phyloP scores from a whole-genome alignment of 2,797 vertebrate species.

The Nyctalus aviator region DNA sequence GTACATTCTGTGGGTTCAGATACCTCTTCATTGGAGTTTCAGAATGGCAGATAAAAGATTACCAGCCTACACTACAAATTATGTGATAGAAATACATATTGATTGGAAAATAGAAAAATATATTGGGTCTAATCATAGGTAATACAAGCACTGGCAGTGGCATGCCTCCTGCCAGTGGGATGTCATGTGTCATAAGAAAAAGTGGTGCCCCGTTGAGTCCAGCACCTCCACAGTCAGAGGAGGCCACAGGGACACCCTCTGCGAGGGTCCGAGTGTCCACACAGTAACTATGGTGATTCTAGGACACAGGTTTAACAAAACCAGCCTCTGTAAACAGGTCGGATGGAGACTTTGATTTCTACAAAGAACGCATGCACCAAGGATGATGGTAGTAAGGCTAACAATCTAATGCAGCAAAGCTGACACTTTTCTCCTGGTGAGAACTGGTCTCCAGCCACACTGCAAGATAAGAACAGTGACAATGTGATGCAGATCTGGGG shows the following conservation, averaged over 20 bases:
- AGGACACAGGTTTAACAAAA: background rate
- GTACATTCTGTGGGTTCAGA: background rate
- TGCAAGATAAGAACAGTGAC: background rate
- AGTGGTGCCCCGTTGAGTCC: accelerated
- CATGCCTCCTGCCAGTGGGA: background rate
- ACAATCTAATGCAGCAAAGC: background rate
- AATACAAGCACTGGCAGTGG: accelerated
- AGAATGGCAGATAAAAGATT: background rate
- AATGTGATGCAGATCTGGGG: background rate
- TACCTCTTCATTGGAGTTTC: background rate
- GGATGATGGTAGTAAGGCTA: background rate
- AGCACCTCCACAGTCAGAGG: background rate
- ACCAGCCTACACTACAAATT: background rate
- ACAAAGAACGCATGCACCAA: background rate
- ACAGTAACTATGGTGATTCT: background rate
- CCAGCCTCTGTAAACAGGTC: background rate
- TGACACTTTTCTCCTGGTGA: background rate
- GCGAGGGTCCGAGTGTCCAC: background rate
- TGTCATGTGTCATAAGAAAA: background rate
- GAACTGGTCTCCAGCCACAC: background rate
- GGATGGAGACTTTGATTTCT: background rate
- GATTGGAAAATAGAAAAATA: background rate
- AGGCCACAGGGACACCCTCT: background rate
- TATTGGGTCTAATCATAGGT: background rate
- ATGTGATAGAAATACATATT: background rate